A percentile compares a stretch with the other conserved stretches of the same genome.
Conservation (phyloP, 2,797 vertebrate species). For the Enoplosus armatus region DNA sequence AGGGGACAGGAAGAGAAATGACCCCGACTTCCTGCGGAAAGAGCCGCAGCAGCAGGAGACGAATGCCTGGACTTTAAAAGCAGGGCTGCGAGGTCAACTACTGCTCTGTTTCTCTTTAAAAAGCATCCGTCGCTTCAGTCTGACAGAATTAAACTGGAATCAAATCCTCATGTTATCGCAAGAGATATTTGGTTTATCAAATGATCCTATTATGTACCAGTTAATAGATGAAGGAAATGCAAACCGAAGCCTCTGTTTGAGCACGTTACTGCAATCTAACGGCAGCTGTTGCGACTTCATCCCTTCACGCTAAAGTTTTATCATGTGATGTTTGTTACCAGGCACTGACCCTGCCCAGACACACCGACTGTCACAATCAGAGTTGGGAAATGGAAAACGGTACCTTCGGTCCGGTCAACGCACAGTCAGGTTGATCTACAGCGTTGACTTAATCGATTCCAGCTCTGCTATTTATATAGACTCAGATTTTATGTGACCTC, state of each 20-base stretch:
- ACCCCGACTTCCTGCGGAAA: conserved; percentile 40
- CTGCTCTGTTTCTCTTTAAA: conserved; percentile 10
- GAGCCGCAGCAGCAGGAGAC: conserved; percentile 20
- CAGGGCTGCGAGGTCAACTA: conserved; percentile 9
- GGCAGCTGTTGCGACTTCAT: conserved; percentile 14
- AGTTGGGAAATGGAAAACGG: not conserved
- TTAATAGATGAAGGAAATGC: conserved; percentile 10
- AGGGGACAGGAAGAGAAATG: conserved; percentile 51
- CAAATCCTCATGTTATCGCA: not conserved
- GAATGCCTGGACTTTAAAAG: conserved; percentile 36
- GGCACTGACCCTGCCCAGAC: not conserved
- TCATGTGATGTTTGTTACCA: not conserved
- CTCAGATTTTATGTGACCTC: conserved; percentile 32
- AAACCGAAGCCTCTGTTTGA: not conserved
- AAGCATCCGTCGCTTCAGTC: not conserved
- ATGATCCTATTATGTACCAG: not conserved
- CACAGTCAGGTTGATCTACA: conserved; percentile 9
- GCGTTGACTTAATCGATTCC: conserved; percentile 37
- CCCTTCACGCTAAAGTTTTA: not conserved
- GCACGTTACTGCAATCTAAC: not conserved
- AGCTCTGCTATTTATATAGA: conserved; percentile 31
- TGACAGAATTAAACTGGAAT: not conserved
- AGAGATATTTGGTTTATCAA: not conserved
- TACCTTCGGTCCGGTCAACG: conserved; percentile 9
- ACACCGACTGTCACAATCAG: not conserved